Evolutionary conservation across 2,888 invertebrate species (phyloP), one percentile per base, ranked within the genome.

Genomic region (Polia nebulosa): DNA sequence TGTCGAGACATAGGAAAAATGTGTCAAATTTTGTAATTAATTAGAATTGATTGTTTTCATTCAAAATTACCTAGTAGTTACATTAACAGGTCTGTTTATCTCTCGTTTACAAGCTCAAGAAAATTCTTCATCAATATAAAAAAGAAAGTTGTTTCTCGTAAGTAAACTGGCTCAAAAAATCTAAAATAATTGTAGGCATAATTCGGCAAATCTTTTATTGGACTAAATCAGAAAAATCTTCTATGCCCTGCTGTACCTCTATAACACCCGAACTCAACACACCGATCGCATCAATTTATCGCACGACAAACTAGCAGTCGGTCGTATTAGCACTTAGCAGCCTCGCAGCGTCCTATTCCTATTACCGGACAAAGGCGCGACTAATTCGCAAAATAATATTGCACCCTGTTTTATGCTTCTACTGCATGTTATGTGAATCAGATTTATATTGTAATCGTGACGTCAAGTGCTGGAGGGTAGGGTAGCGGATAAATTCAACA

Each of bases 291-390:
- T 39, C 52, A 68, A 76, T 63, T 57, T 57, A 45, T 36, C 56
- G 41, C 61, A 56, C 45, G 51, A 51, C 49, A 51, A 4, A n/a
- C 11, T 20, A 15, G 9, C 8, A 44, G 29, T 7, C 25, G 32
- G n/a, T n/a, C n/a, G n/a, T n/a, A n/a, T n/a, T n/a, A n/a, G n/a
- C n/a, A n/a, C n/a, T 75, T 76, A 67, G 25, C 60, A 60, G 71
- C 57, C 34, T 66, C 79, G 51, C 51, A 60, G 76, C 70, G 32
- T 45, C 67, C 76, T 45, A 68, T 76, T 45, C 67, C 76, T 45
- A 68, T 76, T 76, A 59, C 52, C 56, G 59, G 70, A 76, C 80
- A 76, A 76, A 76, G 76, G 76, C 25, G 51, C 61, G 45, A 56
- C 47, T 69, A 68, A 67, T 57, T 53, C 45, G 17, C 41, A n/a